Percentiles rank a stretch among this genome's conserved stretches.
Conservation (phyloP, 2,113 vertebrate species). For the Pomatostomus ruficeps region DNA sequence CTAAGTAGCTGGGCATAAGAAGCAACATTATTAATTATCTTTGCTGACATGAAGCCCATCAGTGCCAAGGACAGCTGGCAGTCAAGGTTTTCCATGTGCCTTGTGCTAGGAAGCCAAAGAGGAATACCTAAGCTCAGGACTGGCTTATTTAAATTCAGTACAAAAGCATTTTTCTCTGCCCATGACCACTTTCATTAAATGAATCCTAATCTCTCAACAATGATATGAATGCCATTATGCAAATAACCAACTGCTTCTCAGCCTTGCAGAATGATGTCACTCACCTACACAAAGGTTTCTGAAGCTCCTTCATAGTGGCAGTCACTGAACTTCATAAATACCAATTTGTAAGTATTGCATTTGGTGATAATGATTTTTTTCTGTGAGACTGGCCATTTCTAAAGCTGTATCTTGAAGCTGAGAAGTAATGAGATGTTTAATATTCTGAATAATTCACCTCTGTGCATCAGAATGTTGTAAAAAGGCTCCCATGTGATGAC, state of each 20-base stretch:
- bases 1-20: neutral
- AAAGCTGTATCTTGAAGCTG: neutral
- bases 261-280: neutral
- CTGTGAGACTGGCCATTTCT: neutral
- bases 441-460: conserved; percentile 33
- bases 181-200: neutral
- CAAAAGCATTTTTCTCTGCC: neutral
- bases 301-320: neutral
- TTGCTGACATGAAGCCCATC: neutral
- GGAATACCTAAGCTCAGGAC: neutral
- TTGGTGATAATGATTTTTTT: neutral
- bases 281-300: neutral
- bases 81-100: neutral
- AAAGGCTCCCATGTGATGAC: conserved; percentile 9
- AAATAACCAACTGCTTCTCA: conserved; percentile 34
- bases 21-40: neutral
- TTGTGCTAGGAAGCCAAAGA: neutral
- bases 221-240: conserved; percentile 25
- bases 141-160: conserved; percentile 1
- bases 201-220: conserved; percentile 25
- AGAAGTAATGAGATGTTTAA: conserved; percentile 29
- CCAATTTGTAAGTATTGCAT: neutral
- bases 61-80: neutral
- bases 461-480: neutral
- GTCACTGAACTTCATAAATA: neutral